A percentile compares a stretch with the other conserved stretches of the same genome.
These are phyloP conservation scores for Bombus sylvicola DNA, from an alignment of 1,140 invertebrate genomes.

Conservation along the genomic window DNA sequence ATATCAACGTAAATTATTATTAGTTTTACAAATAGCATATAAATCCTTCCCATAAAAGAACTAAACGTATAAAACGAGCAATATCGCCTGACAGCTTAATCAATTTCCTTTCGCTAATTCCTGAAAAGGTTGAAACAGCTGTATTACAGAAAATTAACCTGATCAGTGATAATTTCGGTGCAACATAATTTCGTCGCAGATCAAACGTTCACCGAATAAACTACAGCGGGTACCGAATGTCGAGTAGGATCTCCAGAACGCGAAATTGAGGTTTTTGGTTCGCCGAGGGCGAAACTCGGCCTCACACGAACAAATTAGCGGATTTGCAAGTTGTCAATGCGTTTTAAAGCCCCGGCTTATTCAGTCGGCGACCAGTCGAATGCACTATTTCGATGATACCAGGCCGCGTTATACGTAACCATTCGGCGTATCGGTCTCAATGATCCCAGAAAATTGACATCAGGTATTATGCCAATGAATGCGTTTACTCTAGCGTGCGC, in stretches of 20 bases:
- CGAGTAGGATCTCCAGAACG: neutral
- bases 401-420: neutral
- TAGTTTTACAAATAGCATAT: no score
- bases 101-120: neutral
- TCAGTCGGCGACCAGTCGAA: slow-evolving; percentile 31
- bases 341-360: slow-evolving; percentile 53
- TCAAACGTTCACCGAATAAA: neutral
- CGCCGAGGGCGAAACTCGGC: no score
- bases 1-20: no score
- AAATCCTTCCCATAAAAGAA: no score
- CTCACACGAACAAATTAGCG: slow-evolving; percentile 43
- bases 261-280: neutral
- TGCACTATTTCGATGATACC: slow-evolving; percentile 45
- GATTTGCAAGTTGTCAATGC: slow-evolving; percentile 41
- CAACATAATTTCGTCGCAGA: neutral
- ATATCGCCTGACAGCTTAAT: neutral
- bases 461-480: slow-evolving; percentile 48
- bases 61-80: neutral
- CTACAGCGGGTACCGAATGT: no score
- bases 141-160: neutral
- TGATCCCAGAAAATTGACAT: slow-evolving; percentile 40
- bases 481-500: slow-evolving; percentile 2
- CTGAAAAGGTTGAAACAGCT: neutral
- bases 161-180: neutral
- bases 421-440: slow-evolving; percentile 28